Base-by-base conservation (phyloP, 2,113 vertebrate genomes). In the Chaetodon trifascialis region DNA sequence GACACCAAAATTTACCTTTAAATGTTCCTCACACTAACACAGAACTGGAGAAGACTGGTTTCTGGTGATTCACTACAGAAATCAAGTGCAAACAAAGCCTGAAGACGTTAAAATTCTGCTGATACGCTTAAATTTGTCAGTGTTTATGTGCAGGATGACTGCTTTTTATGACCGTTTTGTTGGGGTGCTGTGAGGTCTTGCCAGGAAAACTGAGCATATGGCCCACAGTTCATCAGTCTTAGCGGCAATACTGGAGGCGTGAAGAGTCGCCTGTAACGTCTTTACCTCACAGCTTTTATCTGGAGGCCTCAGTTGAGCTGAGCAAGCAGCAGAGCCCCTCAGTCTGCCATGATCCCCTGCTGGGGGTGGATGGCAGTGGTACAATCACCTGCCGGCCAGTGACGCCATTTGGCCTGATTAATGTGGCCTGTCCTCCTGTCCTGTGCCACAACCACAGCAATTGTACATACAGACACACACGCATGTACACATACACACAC, bases 371-470 rank as follows among this genome's bases (percentile, higher is more conserved):
- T 64, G 81, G 78, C 72, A 38, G 40, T 0, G 4, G 38, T 21
- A 69, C 70, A 40, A 17, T 79, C 82, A 72, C 64, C 66, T 64
- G 30, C 63, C 1, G 73, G 54, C 25, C 76, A 52, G 10, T 78
- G 81, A 77, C 30, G 49, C 25, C 59, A 64, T 79, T 80, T 67
- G 51, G 62, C 42, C 34, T 58, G 77, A 76, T 75, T 62, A 71
- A 83, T 71, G 74, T 60, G 34, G 36, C 51, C 73, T n/a, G 60
- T 64, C 84, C 49, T 64, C 21, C 62, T 59, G 44, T 23, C 55
- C 16, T 19, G 30, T 30, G 12, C 44, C 58, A 73, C 1, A 4
- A 34, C 73, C 70, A 49, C 23, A 38, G 21, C 15, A 51, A 21
- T 21, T 5, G 16, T 4, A 42, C 66, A n/a, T 21, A 58, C 76